These are phyloP conservation scores for Scyliorhinus canicula DNA, from an alignment of 2,797 vertebrate species.

Conservation along the genomic window DNA sequence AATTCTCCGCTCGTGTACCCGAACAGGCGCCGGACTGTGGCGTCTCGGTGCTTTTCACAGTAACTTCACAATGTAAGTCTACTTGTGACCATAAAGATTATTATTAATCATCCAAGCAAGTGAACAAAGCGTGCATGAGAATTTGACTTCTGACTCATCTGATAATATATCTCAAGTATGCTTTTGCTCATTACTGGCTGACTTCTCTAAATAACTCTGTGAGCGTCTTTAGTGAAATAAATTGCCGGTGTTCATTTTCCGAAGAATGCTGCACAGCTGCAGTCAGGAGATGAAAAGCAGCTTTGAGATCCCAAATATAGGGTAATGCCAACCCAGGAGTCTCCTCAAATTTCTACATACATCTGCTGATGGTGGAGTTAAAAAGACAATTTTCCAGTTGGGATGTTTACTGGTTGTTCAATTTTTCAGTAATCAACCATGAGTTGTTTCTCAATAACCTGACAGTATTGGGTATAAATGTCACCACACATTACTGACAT, in stretches of 20 bases:
- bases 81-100: too few relatives aligned
- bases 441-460: background rate
- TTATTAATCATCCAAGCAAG: background rate
- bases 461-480: background rate
- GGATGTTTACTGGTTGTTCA: background rate
- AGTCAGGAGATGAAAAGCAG: conserved; percentile 15
- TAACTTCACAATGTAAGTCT: too few relatives aligned
- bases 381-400: background rate
- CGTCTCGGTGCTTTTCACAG: too few relatives aligned
- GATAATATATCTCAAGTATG: background rate
- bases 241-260: conserved; percentile 22
- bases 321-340: background rate
- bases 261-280: background rate
- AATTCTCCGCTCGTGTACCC: too few relatives aligned
- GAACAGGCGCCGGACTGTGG: too few relatives aligned
- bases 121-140: background rate
- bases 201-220: background rate
- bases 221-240: conserved; percentile 6
- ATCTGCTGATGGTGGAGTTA: background rate
- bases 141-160: background rate
- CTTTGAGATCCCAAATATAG: background rate
- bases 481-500: background rate
- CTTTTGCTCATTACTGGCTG: conserved; percentile 13
- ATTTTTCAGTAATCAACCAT: background rate
- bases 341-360: background rate